Base-by-base conservation (phyloP, 2,888 invertebrate species). In the Labia minor region DNA sequence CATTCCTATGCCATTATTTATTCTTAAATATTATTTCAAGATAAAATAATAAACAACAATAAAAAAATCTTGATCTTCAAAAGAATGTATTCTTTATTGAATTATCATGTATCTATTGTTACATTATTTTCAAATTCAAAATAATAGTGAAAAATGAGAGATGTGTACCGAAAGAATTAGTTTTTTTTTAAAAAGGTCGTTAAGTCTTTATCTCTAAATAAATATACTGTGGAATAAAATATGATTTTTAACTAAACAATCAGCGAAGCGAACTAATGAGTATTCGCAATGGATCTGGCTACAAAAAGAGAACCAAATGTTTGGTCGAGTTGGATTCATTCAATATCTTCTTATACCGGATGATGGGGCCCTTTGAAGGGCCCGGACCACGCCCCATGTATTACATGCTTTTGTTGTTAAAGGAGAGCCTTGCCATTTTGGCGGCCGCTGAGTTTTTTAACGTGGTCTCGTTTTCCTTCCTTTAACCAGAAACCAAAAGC, bases 311-410 rank as follows among this genome's bases (percentile, higher is more conserved):
- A 14, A 49, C 49, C 49, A 49, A 49, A 49, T 14, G 49, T 49
- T 14, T 49, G 49, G 49, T 49, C 16, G n/a, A 3, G 49, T 49
- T 49, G 49, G 16, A 49, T 49, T n/a, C n/a, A 49, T 49, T 49
- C n/a, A 49, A 49, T 49, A 49, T 49, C 49, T 49, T 49, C 49
- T 49, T 49, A 49, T n/a, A 49, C 49, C 49, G 49, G 49, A 49
- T 49, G 49, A 49, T 49, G 49, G 49, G 49, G 49, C n/a, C 49
- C 16, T 49, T 49, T 11, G 16, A 49, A 16, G 49, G 8, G n/a
- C 49, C 49, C 3, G 49, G 49, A 49, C 49, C 49, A 49, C 49
- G 49, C 49, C 49, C 49, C 49, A 49, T 49, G 49, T 49, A 49
- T 49, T 49, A 49, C 49, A 49, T 49, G 49, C 49, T 49, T 49